phyloP scores from a whole-genome alignment of 2,113 vertebrate genomes.

The Casuarius casuarius region DNA sequence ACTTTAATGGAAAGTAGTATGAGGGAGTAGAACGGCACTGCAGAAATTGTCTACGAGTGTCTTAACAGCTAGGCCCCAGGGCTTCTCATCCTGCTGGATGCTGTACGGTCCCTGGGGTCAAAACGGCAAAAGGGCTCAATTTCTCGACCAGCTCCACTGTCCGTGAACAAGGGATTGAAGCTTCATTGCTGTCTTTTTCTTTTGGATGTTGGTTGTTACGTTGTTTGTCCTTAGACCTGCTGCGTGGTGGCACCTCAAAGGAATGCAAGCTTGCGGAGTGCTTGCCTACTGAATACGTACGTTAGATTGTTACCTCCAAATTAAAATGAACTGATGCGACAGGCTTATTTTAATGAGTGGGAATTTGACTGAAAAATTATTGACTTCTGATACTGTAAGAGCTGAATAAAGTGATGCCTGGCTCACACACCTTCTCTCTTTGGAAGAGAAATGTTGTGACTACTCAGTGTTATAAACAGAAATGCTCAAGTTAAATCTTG shows the following conservation, averaged over 20 bases:
- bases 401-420: neutral
- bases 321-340: neutral
- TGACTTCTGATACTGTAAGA: neutral
- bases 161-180: no score
- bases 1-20: neutral
- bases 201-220: neutral
- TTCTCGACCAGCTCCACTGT: neutral
- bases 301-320: neutral
- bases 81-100: neutral
- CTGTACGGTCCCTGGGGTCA: no score
- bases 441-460: neutral
- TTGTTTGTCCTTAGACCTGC: neutral
- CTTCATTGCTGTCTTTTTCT: neutral
- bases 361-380: neutral
- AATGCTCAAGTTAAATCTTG: neutral
- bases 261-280: neutral
- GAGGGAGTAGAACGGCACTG: neutral
- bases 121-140: rapidly evolving
- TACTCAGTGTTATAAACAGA: neutral
- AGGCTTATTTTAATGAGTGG: neutral
- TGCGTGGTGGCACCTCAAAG: neutral
- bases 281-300: neutral
- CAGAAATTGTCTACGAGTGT: neutral
- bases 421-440: neutral
- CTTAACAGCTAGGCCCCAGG: no score